Conservation (phyloP, 2,797 vertebrate species). For the Acrocephalus scirpaceus region DNA sequence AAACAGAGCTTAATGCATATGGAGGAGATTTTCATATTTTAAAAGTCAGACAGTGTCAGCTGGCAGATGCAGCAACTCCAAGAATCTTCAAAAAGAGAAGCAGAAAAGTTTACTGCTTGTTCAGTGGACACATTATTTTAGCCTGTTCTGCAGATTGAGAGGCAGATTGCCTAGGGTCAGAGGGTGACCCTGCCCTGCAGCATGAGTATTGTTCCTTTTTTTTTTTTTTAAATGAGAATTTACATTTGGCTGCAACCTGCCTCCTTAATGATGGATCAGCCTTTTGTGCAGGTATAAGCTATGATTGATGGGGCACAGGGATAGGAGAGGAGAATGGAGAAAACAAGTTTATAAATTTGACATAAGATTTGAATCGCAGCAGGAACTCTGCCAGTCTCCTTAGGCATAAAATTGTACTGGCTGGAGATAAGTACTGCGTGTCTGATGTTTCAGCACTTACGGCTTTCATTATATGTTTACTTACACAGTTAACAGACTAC, state of each 20-base stretch:
- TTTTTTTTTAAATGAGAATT: slow-evolving; percentile 39
- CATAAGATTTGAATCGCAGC: slow-evolving; percentile 66
- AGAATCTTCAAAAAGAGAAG: slow-evolving; percentile 66
- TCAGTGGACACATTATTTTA: slow-evolving; percentile 28
- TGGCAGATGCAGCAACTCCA: slow-evolving; percentile 27
- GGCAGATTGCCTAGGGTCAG: slow-evolving; percentile 66
- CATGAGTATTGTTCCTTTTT: background rate
- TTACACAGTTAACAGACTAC: slow-evolving; percentile 47
- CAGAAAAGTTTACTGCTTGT: slow-evolving; percentile 43
- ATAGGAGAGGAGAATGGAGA: slow-evolving; percentile 44
- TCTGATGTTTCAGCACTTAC: slow-evolving; percentile 45
- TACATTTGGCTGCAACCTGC: slow-evolving; percentile 59
- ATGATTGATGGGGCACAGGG: slow-evolving; percentile 56
- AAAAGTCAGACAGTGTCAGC: slow-evolving; percentile 67
- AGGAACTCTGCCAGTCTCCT: slow-evolving; percentile 57
- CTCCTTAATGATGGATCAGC: slow-evolving; percentile 61
- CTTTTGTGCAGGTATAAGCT: slow-evolving; percentile 60
- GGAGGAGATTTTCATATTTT: slow-evolving; percentile 65
- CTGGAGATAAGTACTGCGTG: slow-evolving; percentile 27
- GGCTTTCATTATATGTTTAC: slow-evolving; percentile 54
- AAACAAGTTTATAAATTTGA: slow-evolving; percentile 75
- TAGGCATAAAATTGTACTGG: slow-evolving; percentile 64
- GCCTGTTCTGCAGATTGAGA: slow-evolving; percentile 25
- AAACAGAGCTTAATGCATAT: slow-evolving; percentile 57
- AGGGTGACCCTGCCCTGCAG: slow-evolving; percentile 58